A percentile compares a stretch with the other conserved stretches of the same genome.
phyloP scores from a whole-genome alignment of 1,140 invertebrate species.

The Drosophila seguyi region DNA sequence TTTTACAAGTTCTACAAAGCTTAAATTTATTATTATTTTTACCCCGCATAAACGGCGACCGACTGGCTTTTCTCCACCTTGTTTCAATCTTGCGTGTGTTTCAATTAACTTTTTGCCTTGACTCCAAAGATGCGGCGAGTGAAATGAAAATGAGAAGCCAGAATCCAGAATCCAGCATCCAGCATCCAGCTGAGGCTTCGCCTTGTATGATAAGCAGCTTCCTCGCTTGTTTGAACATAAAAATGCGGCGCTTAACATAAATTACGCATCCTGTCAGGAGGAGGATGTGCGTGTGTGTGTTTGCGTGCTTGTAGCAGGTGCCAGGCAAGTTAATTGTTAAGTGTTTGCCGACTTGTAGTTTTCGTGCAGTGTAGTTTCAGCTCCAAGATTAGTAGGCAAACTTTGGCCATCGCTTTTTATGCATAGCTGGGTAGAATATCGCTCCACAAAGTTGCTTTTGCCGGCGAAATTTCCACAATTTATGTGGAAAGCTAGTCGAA shows the following conservation, averaged over 20 bases:
- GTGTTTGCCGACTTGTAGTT: slow-evolving; percentile 68
- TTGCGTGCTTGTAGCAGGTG: slow-evolving; percentile 51
- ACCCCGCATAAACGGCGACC: slow-evolving; percentile 33
- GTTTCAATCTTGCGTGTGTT: slow-evolving; percentile 74
- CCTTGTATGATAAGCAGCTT: slow-evolving; percentile 76
- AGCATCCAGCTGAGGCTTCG: slow-evolving; percentile 43
- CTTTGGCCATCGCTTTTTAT: slow-evolving; percentile 66
- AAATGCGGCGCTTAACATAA: slow-evolving; percentile 81
- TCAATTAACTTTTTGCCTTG: slow-evolving; percentile 81
- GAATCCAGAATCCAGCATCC: slow-evolving; percentile 42
- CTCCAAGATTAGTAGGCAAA: slow-evolving; percentile 71
- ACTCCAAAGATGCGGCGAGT: slow-evolving; percentile 57
- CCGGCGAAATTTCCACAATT: slow-evolving; percentile 57
- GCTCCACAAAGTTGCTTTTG: slow-evolving; percentile 66
- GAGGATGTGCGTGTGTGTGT: not conserved
- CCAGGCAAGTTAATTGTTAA: slow-evolving; percentile 80
- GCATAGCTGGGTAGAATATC: slow-evolving; percentile 35
- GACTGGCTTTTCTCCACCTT: slow-evolving; percentile 39
- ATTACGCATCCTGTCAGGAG: slow-evolving; percentile 75
- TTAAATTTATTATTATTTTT: not conserved
- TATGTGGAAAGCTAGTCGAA: slow-evolving; percentile 60
- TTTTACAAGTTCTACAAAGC: not conserved
- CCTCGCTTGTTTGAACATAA: slow-evolving; percentile 81
- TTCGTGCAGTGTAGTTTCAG: slow-evolving; percentile 42
- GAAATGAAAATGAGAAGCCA: slow-evolving; percentile 53